These are phyloP conservation scores for Apodemia hepburni DNA, from an alignment of 2,888 invertebrate species.

Conservation along the genomic window DNA sequence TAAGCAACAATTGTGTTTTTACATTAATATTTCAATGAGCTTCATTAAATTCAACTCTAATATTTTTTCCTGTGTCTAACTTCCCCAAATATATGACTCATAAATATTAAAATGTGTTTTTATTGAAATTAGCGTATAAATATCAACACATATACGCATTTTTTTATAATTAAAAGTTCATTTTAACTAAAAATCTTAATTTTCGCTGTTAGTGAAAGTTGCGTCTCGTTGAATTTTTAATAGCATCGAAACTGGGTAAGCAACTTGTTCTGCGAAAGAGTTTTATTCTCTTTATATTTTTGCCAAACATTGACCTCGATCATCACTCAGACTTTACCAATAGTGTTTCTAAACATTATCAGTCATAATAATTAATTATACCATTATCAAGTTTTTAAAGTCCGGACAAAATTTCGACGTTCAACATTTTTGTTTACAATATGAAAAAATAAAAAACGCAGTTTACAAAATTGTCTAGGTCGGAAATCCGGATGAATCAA, in stretches of 20 bases:
- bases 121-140: not conserved
- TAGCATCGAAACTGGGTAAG: constrained; percentile 70
- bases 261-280: constrained; percentile 48
- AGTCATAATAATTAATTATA: not conserved
- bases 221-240: constrained; percentile 73
- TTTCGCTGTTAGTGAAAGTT: constrained; percentile 65
- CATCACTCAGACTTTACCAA: constrained; percentile 34
- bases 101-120: not conserved
- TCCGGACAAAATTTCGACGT: not conserved
- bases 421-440: not conserved
- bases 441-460: not conserved
- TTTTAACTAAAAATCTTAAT: constrained; percentile 16
- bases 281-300: constrained; percentile 47
- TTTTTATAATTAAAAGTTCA: not conserved
- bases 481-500: not conserved
- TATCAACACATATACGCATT: not conserved
- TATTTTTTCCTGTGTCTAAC: not conserved
- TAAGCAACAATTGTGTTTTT: constrained; percentile 76
- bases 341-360: constrained; percentile 26
- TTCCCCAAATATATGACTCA: not conserved
- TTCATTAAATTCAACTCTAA: constrained; percentile 17
- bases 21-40: constrained; percentile 73
- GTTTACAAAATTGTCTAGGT: not conserved
- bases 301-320: constrained; percentile 58
- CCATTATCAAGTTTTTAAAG: not conserved